Evolutionary conservation across 2,113 vertebrate genomes (phyloP), one percentile per base, ranked within the genome.

Genomic region (Varanus salvator): DNA sequence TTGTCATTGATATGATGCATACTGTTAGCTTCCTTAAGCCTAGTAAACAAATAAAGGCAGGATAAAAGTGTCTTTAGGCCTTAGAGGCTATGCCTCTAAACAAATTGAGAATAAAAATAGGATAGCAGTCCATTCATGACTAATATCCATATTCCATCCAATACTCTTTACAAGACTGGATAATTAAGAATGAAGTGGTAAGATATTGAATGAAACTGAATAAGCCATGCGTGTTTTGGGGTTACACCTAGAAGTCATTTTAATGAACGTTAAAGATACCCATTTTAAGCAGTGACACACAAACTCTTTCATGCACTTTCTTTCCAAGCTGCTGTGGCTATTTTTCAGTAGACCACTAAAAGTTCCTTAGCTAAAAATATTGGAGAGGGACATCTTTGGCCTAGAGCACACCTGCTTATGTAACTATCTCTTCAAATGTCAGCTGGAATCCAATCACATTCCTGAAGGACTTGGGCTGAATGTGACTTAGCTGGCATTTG

Each of bases 331-430:
- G 31, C 31, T 81, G 77, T 52, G 77, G 25, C 34, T 87, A 34
- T 50, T 74, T 85, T 50, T 71, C 81, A 78, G 50, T 57, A 90
- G 52, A 8, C 11, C 68, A 86, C 69, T 23, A 66, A 64, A 34
- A 29, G 14, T 15, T 80, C 64, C 66, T 60, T 78, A 31, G 68
- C 27, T 48, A 64, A 84, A 84, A 84, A 80, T 50, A 77, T 5
- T 44, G 6, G 6, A 83, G 54, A 68, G 52, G 25, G 15, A 64
- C 60, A 81, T 50, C 29, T 81, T 23, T 68, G 75, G 69, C 90
- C 87, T 89, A 54, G 44, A 89, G 90, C 83, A 84, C 27, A 66
- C 87, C 90, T 86, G 81, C 44, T 89, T 89, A 86, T 68, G 60
- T 64, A 89, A 80, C 68, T 21, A 29, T 75, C n/a, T 80, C 68